These are phyloP conservation scores for Baronia brevicornis DNA, from an alignment of 2,888 invertebrate genomes.

Conservation along the genomic window DNA sequence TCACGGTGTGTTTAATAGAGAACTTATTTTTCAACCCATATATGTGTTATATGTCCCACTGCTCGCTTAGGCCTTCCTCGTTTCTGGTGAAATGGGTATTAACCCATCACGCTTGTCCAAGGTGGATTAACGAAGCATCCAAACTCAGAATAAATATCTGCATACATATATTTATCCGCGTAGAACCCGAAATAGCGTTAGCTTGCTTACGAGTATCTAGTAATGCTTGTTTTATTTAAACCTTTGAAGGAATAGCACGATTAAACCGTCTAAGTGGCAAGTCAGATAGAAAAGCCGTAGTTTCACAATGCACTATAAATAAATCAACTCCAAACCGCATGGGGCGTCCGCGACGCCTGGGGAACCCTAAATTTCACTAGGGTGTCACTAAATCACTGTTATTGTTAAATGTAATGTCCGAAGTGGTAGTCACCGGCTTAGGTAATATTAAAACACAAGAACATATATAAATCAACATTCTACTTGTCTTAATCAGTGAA, in stretches of 20 bases:
- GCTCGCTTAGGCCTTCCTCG: too few relatives aligned
- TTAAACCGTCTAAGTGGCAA: constrained; percentile 36
- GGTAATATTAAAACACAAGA: constrained; percentile 9
- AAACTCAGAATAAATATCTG: too few relatives aligned
- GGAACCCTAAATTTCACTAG: constrained; percentile 57
- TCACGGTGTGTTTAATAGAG: too few relatives aligned
- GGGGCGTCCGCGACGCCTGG: constrained; percentile 57
- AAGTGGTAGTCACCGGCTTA: constrained; percentile 19
- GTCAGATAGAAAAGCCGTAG: constrained; percentile 39
- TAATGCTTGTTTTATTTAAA: background rate
- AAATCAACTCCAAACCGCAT: constrained; percentile 58
- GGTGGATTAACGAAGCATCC: too few relatives aligned
- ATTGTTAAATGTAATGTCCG: constrained; percentile 48
- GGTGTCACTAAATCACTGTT: constrained; percentile 62
- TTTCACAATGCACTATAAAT: constrained; percentile 46
- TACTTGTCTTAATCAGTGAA: too few relatives aligned
- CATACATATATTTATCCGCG: too few relatives aligned
- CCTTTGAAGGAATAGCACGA: background rate
- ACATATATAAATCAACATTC: constrained; percentile 8
- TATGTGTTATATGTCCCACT: too few relatives aligned
- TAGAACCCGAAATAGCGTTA: too few relatives aligned
- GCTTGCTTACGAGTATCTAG: too few relatives aligned
- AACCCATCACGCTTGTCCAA: too few relatives aligned
- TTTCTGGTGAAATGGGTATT: too few relatives aligned
- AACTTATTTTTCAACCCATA: too few relatives aligned